Evolutionary conservation across 1,140 invertebrate species (phyloP).

Genomic region (Chymomyza costata): DNA sequence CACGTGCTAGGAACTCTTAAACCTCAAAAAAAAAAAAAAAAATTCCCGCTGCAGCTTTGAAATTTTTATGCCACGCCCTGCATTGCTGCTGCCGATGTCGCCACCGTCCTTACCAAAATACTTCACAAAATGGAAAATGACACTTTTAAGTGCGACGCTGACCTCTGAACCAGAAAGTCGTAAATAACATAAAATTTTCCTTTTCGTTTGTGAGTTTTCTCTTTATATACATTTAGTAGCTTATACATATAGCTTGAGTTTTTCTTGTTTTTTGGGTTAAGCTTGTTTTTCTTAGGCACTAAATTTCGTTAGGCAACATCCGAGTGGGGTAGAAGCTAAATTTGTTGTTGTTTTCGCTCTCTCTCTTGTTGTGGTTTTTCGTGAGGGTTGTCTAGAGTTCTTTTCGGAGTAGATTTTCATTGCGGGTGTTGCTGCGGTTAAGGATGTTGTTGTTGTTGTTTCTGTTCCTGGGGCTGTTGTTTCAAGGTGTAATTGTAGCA

Average conservation of each 20-base stretch:
- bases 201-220: conserved; percentile 45
- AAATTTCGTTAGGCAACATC: conserved; percentile 63
- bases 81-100: conserved; percentile 12
- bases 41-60: neutral
- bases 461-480: neutral
- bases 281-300: conserved; percentile 57
- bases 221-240: neutral
- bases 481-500: conserved; percentile 13
- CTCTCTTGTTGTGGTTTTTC: conserved; percentile 51
- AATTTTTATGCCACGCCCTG: neutral
- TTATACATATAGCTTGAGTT: conserved; percentile 55
- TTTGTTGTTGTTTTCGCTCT: conserved; percentile 53
- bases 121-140: conserved; percentile 65
- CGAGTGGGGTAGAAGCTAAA: no score
- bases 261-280: conserved; percentile 36
- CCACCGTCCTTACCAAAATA: no score
- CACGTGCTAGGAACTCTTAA: conserved; percentile 1
- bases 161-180: conserved; percentile 71
- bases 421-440: conserved; percentile 18
- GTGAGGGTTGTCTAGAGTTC: conserved; percentile 47
- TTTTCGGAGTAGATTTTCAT: conserved; percentile 31
- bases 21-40: no score
- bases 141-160: conserved; percentile 69
- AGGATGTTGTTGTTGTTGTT: conserved; percentile 2
- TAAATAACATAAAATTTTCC: conserved; percentile 59